phyloP scores from a whole-genome alignment of 1,140 invertebrate genomes.

The Cydia strobilella region DNA sequence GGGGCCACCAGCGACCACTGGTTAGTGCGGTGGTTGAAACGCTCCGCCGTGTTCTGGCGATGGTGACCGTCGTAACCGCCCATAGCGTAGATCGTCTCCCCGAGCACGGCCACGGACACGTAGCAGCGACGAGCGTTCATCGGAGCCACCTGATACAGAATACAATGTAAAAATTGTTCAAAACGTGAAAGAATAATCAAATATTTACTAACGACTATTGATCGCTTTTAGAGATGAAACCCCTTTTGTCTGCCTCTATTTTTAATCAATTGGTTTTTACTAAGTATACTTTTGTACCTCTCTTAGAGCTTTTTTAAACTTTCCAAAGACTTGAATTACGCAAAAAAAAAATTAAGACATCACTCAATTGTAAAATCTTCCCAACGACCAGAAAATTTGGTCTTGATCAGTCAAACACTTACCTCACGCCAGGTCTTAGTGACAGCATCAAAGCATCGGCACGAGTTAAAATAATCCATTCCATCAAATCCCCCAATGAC shows the following conservation, averaged over 20 bases:
- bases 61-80: constrained; percentile 93
- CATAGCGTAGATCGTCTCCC: constrained; percentile 90
- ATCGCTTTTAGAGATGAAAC: too few species aligned
- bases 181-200: too few species aligned
- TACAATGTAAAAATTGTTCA: too few species aligned
- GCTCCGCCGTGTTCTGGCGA: constrained; percentile 87
- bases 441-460: constrained; percentile 85
- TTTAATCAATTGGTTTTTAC: too few species aligned
- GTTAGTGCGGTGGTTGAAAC: constrained; percentile 85
- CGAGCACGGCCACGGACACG: constrained; percentile 83
- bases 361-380: too few species aligned
- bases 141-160: constrained; percentile 78
- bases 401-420: constrained; percentile 43
- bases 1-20: constrained; percentile 91
- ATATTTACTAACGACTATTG: too few species aligned
- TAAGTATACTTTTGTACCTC: too few species aligned
- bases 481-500: constrained; percentile 90
- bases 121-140: constrained; percentile 83
- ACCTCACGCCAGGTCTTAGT: constrained; percentile 84
- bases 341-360: too few species aligned
- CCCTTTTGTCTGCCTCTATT: too few species aligned
- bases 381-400: too few species aligned
- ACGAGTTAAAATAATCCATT: constrained; percentile 86
- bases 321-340: too few species aligned
- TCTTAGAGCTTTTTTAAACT: too few species aligned